Base-by-base conservation (phyloP, 2,888 invertebrate species). In the Hofmannophila pseudospretella region DNA sequence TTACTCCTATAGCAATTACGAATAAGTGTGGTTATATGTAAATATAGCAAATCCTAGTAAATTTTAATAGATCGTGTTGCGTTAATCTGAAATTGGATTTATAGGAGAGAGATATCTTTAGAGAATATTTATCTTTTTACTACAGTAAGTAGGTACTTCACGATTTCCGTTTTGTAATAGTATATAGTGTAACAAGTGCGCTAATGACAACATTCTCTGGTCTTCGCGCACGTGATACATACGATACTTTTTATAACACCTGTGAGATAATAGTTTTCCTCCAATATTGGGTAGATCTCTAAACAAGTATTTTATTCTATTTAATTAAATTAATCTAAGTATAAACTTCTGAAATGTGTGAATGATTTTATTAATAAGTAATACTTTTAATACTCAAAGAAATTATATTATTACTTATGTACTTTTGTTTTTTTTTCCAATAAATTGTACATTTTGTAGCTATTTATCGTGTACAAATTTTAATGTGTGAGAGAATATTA, bases 381-480 rank as follows among this genome's bases (percentile, higher is more conserved):
- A 23, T 14, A 36, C 38, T 33, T 4, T 29, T n/a, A 35, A 35
- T 35, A 35, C 31, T 36, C 32, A 36, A 36, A 30, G 10, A 31
- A 36, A 22, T 5, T 29, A 35, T 22, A 16, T 16, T n/a, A 16
- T 16, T 16, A 16, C 16, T 16, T 16, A 16, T 5, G 3, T 16
- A 16, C 16, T 16, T 16, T 4, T 35, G 26, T 34, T 7, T 7
- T 20, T 31, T 34, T 27, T 39, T 34, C 26, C 39, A 27, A 20
- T n/a, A 19, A 16, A 23, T 20, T 31, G 30, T 34, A 39, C 12
- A 28, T 20, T 28, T 14, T 25, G n/a, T 38, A 27, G 28, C 9
- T 34, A 34, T 51, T 46, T 44, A 49, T 46, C 36, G 49, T 66
- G 60, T 68, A 68, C 54, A 63, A 61, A 16, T n/a, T n/a, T n/a